Percentiles rank a stretch among this genome's conserved stretches.
phyloP scores from a whole-genome alignment of 2,113 vertebrate species.

The Pelobates fuscus region DNA sequence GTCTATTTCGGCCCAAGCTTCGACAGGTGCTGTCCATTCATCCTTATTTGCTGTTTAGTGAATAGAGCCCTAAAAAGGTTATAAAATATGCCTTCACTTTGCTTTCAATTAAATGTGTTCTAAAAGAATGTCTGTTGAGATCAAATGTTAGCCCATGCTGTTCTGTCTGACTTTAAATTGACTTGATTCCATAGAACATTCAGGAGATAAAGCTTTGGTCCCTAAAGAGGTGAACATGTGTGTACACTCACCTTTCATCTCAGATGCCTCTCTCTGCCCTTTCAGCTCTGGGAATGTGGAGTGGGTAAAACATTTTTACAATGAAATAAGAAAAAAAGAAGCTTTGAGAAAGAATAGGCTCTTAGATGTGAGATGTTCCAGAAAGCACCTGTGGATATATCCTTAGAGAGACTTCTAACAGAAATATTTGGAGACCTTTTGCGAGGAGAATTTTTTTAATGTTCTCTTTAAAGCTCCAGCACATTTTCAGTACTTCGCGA shows the following conservation, averaged over 20 bases:
- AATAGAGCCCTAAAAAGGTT: too few species aligned
- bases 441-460: too few species aligned
- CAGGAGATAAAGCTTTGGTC: not conserved
- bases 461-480: too few species aligned
- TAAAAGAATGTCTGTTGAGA: not conserved
- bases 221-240: not conserved
- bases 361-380: not conserved
- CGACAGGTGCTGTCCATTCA: too few species aligned
- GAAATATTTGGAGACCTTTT: not conserved
- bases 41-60: too few species aligned
- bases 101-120: too few species aligned
- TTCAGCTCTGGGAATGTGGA: slow-evolving; percentile 7
- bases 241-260: slow-evolving; percentile 31
- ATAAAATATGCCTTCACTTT: too few species aligned
- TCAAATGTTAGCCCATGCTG: not conserved
- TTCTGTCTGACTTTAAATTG: slow-evolving; percentile 7
- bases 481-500: too few species aligned
- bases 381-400: not conserved
- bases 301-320: slow-evolving; percentile 13
- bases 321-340: not conserved
- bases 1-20: too few species aligned
- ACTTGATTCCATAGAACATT: slow-evolving; percentile 1
- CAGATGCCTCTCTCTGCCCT: not conserved
- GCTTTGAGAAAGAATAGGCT: not conserved
- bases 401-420: not conserved